Evolutionary conservation across 1,140 invertebrate species (phyloP), one percentile per base, ranked within the genome.

Genomic region (Zaprionus ghesquierei): DNA sequence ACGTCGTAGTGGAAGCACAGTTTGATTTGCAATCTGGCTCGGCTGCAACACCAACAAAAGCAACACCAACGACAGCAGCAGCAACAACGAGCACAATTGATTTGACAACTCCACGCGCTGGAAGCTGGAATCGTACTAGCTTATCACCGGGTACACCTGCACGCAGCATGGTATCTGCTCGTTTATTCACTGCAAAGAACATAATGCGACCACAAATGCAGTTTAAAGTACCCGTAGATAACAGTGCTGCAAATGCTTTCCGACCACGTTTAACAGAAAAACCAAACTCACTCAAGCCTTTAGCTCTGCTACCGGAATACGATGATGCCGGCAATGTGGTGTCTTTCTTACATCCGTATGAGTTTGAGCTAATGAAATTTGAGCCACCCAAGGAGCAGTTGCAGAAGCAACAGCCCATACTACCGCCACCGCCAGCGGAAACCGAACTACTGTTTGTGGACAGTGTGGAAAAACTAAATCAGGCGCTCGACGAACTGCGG

Each of bases 181-280:
- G 90, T 5, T 33, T 97, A 25, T 92, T 97, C 20, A 94, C 95
- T 10, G 95, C 95, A 2, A 95, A 95, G 86, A 96, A 96, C 90
- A 95, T 97, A 64, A 93, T 95, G 38, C 94, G 96, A 69, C 97
- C 98, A 1, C 98, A 99, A 92, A 89, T 96, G 35, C 94, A 93
- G 55, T 99, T 99, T 81, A 96, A 95, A 89, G 96, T 97, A 75
- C 95, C 96, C 81, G 94, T 98, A 38, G 96, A 98, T 90, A 99
- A 99, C 82, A 94, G 94, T 49, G 92, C 93, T 20, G 94, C 94
- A 15, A 94, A 93, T 49, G 94, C 96, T 15, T 99, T 98, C 94
- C 92, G 95, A 50, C 98, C 98, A 0, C 94, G 95, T 74, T 95
- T 99, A 12, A 95, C 93, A 50, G 94, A 96, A 12, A 99, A 99